phyloP scores from a whole-genome alignment of 2,113 vertebrate genomes.

The Entelurus aequoreus region DNA sequence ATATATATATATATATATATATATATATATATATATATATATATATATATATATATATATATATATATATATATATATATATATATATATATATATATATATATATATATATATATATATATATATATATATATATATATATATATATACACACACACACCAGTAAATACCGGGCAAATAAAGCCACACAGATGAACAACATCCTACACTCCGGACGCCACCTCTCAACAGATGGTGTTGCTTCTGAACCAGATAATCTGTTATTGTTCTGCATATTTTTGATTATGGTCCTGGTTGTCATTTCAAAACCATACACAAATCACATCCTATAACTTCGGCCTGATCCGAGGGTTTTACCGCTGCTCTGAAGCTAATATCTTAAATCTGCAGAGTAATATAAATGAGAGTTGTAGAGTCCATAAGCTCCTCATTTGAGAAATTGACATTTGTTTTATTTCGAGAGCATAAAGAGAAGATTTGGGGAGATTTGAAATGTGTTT shows the following conservation, averaged over 20 bases:
- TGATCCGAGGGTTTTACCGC: constrained; percentile 31
- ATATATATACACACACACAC: no score
- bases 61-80: no score
- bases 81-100: no score
- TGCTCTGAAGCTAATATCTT: constrained; percentile 42
- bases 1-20: no score
- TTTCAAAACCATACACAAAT: constrained; percentile 53
- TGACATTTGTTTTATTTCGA: constrained; percentile 42
- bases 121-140: no score
- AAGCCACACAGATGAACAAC: constrained; percentile 19
- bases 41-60: no score
- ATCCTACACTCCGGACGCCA: constrained; percentile 3
- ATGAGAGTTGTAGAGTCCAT: constrained; percentile 35
- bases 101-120: no score
- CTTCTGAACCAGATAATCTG: constrained; percentile 46
- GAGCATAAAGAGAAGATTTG: constrained; percentile 27
- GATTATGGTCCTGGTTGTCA: constrained; percentile 42
- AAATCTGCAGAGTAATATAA: constrained; percentile 36
- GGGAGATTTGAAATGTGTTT: constrained; percentile 45
- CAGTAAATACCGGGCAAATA: no score
- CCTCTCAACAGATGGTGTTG: constrained; percentile 51
- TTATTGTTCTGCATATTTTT: constrained; percentile 60
- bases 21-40: no score
- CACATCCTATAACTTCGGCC: constrained; percentile 36
- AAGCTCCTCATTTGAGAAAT: constrained; percentile 44